Evolutionary conservation across 2,797 vertebrate genomes (phyloP).

Genomic region (Thripadectes ignobilis): DNA sequence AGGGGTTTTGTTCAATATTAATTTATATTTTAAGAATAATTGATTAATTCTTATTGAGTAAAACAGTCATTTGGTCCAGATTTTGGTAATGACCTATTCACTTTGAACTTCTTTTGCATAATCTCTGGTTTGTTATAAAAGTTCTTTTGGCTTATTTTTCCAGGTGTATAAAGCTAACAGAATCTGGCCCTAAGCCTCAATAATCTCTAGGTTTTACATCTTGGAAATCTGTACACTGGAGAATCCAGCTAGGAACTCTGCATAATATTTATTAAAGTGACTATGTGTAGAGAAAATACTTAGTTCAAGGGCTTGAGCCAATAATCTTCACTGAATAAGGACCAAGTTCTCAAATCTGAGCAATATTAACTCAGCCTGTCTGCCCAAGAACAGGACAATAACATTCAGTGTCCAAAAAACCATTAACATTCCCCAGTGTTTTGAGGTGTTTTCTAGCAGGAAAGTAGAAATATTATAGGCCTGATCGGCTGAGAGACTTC

Average conservation of each 20-base stretch:
- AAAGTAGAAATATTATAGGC: conserved; percentile 41
- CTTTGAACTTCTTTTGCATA: not conserved
- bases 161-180: not conserved
- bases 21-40: not conserved
- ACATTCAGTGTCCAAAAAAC: conserved; percentile 35
- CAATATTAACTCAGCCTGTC: not conserved
- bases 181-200: not conserved
- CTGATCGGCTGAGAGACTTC: conserved; percentile 17
- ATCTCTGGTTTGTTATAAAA: not conserved
- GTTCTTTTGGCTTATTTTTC: not conserved
- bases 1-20: not conserved
- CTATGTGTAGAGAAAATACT: conserved; percentile 22
- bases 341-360: conserved; percentile 22
- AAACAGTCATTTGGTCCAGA: not conserved
- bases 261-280: conserved; percentile 27
- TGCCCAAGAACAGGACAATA: conserved; percentile 29
- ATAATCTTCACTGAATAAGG: conserved; percentile 33
- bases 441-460: conserved; percentile 14
- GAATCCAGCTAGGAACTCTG: not conserved
- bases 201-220: conserved; percentile 11
- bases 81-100: not conserved
- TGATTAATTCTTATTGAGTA: not conserved
- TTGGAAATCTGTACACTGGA: not conserved
- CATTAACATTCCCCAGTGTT: not conserved
- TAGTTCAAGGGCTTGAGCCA: conserved; percentile 26